Percentiles rank a stretch among this genome's conserved stretches.
phyloP scores from a whole-genome alignment of 2,113 vertebrate genomes.

The Struthidea cinerea region DNA sequence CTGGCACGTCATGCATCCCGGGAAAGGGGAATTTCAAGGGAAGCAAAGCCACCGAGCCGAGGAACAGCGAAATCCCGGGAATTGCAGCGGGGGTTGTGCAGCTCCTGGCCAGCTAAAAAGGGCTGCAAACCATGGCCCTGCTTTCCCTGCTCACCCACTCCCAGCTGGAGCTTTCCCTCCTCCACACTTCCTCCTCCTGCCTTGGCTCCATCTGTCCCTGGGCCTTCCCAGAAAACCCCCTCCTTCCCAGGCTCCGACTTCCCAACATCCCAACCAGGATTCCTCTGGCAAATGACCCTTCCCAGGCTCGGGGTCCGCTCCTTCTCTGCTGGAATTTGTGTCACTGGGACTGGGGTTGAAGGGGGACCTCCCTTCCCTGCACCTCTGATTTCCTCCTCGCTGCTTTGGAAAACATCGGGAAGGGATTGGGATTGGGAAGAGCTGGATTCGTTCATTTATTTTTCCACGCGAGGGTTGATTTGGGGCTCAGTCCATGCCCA shows the following conservation, averaged over 20 bases:
- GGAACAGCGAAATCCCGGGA: neutral
- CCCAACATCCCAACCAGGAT: neutral
- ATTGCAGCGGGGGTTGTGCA: rapidly evolving
- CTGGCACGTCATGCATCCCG: rapidly evolving
- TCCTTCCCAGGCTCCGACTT: neutral
- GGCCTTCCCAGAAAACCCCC: neutral
- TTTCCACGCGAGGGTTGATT: neutral
- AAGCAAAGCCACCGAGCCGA: neutral
- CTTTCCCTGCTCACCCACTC: neutral
- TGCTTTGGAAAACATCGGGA: neutral
- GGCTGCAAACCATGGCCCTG: neutral
- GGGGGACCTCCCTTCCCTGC: neutral
- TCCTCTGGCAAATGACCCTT: neutral
- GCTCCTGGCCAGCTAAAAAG: neutral
- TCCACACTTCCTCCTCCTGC: neutral
- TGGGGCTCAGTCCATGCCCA: neutral
- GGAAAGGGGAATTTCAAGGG: neutral
- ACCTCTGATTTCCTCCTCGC: rapidly evolving
- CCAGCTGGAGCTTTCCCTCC: neutral
- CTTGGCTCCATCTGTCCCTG: neutral
- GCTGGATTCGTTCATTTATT: neutral
- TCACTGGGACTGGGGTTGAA: neutral
- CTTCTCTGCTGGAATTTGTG: neutral
- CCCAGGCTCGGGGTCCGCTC: neutral
- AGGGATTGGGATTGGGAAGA: neutral